These are phyloP conservation scores for Dufourea novaeangliae DNA, from an alignment of 1,140 invertebrate genomes.

Conservation along the genomic window DNA sequence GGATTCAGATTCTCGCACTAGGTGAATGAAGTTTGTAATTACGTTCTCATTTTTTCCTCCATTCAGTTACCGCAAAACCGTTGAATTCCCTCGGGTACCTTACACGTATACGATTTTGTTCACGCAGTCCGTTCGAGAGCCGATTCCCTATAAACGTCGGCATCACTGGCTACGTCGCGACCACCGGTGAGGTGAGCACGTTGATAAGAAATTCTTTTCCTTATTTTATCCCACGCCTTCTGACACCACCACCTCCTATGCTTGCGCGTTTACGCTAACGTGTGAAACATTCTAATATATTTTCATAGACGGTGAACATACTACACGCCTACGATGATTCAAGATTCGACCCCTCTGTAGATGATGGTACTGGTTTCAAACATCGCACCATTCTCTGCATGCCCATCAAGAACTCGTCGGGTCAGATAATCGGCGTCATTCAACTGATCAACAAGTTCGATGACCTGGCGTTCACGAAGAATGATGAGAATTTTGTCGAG, in stretches of 20 bases:
- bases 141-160: slow-evolving; percentile 98
- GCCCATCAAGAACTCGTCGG: slow-evolving; percentile 95
- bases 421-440: slow-evolving; percentile 95
- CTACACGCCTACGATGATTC: slow-evolving; percentile 94
- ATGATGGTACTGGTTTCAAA: slow-evolving; percentile 89
- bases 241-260: background rate
- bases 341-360: slow-evolving; percentile 94
- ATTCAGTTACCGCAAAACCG: slow-evolving; percentile 39
- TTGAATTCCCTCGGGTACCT: slow-evolving; percentile 26
- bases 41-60: slow-evolving; percentile 53
- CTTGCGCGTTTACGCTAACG: background rate
- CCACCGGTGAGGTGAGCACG: slow-evolving; percentile 93
- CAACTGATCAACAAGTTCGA: slow-evolving; percentile 97
- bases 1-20: slow-evolving; percentile 89
- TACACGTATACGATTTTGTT: slow-evolving; percentile 54
- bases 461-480: slow-evolving; percentile 92
- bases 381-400: slow-evolving; percentile 94
- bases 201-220: slow-evolving; percentile 8
- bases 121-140: slow-evolving; percentile 91
- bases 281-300: background rate
- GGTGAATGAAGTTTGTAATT: slow-evolving; percentile 80
- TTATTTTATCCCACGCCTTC: no score
- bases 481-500: slow-evolving; percentile 96
- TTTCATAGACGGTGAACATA: slow-evolving; percentile 91
- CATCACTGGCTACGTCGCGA: slow-evolving; percentile 96